Evolutionary conservation across 2,797 vertebrate genomes (phyloP).

Genomic region (Trichosurus vulpecula): DNA sequence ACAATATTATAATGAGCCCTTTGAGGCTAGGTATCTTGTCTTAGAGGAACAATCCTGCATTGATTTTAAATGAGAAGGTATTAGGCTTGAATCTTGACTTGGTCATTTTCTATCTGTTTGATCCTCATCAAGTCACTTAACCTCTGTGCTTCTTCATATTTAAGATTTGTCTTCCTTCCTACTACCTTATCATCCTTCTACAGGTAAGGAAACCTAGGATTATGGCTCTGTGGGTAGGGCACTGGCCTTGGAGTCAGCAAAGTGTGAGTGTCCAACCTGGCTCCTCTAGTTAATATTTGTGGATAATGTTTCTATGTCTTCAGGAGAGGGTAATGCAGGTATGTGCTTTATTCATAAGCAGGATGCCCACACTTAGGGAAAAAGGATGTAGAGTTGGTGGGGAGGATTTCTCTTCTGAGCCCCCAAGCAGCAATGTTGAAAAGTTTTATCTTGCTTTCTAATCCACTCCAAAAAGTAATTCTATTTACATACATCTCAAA

Average conservation of each 20-base stretch:
- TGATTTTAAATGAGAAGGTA: background rate
- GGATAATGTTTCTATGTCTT: background rate
- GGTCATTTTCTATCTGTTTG: background rate
- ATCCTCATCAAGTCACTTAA: background rate
- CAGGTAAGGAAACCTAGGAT: background rate
- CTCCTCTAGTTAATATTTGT: background rate
- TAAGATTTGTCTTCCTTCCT: background rate
- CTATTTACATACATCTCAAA: background rate
- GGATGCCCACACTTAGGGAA: background rate
- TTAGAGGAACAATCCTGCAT: background rate
- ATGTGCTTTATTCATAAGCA: background rate
- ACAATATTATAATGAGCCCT: conserved; percentile 56
- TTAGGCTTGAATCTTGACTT: background rate
- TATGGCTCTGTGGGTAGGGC: background rate
- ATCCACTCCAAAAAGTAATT: background rate
- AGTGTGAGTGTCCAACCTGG: background rate
- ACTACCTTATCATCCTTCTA: background rate
- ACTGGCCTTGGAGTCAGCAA: background rate
- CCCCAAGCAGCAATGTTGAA: background rate
- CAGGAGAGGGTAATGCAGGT: conserved; percentile 3
- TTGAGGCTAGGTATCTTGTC: conserved; percentile 44
- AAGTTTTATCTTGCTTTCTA: background rate
- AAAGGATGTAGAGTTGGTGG: background rate
- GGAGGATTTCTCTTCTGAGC: background rate
- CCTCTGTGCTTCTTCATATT: background rate